Evolutionary conservation across 2,797 vertebrate genomes (phyloP).

Genomic region (Phaenicophaeus curvirostris): DNA sequence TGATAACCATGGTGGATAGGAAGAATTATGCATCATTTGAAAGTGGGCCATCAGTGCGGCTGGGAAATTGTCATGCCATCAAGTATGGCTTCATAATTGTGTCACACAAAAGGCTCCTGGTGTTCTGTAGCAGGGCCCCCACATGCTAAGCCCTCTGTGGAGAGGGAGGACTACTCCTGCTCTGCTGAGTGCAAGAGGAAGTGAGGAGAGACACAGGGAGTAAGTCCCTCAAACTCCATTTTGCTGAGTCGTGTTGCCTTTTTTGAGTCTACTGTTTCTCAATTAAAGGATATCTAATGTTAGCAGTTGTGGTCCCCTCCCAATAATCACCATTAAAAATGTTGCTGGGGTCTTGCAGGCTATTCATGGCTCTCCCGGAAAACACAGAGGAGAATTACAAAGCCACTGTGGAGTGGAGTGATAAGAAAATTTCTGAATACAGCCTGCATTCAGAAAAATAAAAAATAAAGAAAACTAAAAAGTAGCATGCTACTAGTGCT

Average conservation of each 20-base stretch:
- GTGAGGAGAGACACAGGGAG: not conserved
- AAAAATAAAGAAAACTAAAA: not conserved
- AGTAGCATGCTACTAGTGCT: not conserved
- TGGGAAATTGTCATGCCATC: not conserved
- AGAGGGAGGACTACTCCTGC: not conserved
- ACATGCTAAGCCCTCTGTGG: not conserved
- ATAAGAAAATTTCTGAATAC: conserved; percentile 33
- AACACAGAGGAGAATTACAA: conserved; percentile 19
- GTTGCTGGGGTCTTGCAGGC: conserved; percentile 5
- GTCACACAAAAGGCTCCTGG: not conserved
- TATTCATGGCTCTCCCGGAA: conserved; percentile 42
- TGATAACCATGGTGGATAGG: not conserved
- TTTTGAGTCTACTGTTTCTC: conserved; percentile 36
- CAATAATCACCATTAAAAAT: not conserved
- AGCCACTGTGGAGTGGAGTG: not conserved
- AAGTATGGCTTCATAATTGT: not conserved
- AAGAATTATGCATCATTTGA: not conserved
- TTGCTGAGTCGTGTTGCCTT: not conserved
- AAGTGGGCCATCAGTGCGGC: not conserved
- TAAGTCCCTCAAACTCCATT: not conserved
- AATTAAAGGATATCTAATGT: conserved; percentile 36
- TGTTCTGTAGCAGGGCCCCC: not conserved
- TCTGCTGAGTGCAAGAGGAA: not conserved
- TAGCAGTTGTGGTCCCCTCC: conserved; percentile 26
- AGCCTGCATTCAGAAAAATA: not conserved